Base-by-base conservation (phyloP, 1,140 invertebrate genomes). In the Pogonognathellus flavescens region DNA sequence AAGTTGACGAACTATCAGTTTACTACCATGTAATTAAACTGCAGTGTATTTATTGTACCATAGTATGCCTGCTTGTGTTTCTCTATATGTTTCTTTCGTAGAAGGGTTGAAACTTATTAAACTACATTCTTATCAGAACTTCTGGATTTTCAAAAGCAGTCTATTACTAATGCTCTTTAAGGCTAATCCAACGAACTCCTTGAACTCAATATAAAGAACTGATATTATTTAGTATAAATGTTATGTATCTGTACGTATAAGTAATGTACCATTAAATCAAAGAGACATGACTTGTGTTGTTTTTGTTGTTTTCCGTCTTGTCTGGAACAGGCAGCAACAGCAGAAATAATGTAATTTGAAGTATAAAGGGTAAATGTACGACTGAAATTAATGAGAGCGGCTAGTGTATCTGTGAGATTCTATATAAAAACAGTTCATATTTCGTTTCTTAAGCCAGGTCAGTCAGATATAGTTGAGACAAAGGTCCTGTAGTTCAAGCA, bases 191-290 rank as follows among this genome's bases (percentile, higher is more conserved):
- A 25, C 62, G 20, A 66, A 66, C 22, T 66, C 62, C 62, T 66
- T 66, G 62, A 66, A 66, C 62, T 66, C 62, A 66, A 66, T 66
- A 62, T 20, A n/a, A 66, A 22, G 31, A 66, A 4, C 25, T 66
- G 14, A 25, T 66, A 66, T 25, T 22, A 25, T 11, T 9, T 20
- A 60, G 9, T 60, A 60, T 55, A 14, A 14, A 3, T 16, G 2
- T 5, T 14, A 14, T 55, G 53, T 11, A 55, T n/a, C n/a, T n/a
- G n/a, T n/a, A n/a, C n/a, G n/a, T n/a, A n/a, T n/a, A n/a, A n/a
- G n/a, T n/a, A n/a, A n/a, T 55, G 53, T 14, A 16, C 11, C 16
- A 55, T 55, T 55, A 16, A 55, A 55, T 55, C 53, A 1, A 16
- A 60, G 1, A 10, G n/a, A 20, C 22, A 25, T 10, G 6, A 25